Evolutionary conservation across 2,113 vertebrate genomes (phyloP), one percentile per base, ranked within the genome.

Genomic region (Psophia crepitans): DNA sequence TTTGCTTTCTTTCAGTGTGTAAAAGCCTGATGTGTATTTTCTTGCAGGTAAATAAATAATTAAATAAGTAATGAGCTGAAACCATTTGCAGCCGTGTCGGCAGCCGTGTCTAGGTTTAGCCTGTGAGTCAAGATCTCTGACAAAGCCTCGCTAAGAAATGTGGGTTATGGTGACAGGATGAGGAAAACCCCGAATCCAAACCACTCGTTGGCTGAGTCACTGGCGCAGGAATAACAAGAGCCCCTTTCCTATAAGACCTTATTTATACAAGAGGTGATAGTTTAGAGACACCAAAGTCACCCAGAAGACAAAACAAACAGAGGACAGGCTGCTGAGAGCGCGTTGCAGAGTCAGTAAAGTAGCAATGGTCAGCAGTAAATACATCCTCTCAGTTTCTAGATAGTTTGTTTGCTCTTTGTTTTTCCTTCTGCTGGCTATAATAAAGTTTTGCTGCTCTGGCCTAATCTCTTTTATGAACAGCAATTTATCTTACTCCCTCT

Each of bases 401-500:
- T 21, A 46, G 30, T 39, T 78, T 57, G 35, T 9, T 64, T 17
- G 39, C 20, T 89, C 70, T 89, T 91, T 82, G 74, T 28, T 87
- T 92, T 79, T 10, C 83, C 61, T 88, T 92, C 75, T 87, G 84
- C 60, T 79, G 90, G 56, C 69, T 70, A 65, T 83, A 87, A 87
- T 87, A 91, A 88, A 73, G 79, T 80, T 93, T 95, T 76, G 39
- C 53, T 78, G 56, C 85, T 91, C 81, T 58, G 63, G 81, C 69
- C 37, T 95, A 84, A 96, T 95, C 84, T 63, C 22, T 91, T 96
- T 74, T 66, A 84, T 89, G 92, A 95, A 77, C 94, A 95, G 94
- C 95, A 95, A 97, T 97, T 97, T 96, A 97, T 97, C 96, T 97
- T 97, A 69, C 94, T 96, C 94, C 57, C 63, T 39, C 81, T 79